A percentile compares a stretch with the other conserved stretches of the same genome.
Conservation (phyloP, 2,888 invertebrate genomes). For the Hirtodrosophila duncani region DNA sequence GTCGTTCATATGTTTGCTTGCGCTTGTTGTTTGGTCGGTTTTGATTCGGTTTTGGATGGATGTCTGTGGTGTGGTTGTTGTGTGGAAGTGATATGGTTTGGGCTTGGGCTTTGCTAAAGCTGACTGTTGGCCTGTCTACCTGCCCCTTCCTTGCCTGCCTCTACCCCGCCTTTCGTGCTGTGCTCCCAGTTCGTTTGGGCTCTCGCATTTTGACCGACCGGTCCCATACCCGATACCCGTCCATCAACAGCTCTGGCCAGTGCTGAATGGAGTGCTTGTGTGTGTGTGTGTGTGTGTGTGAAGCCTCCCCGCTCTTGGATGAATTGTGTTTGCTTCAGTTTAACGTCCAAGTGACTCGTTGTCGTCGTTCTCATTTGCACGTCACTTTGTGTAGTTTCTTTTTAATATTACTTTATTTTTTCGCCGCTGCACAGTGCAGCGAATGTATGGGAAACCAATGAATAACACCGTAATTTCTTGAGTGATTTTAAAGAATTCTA, state of each 20-base stretch:
- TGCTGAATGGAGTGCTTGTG: conserved; percentile 33
- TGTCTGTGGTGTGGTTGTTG: too few species aligned
- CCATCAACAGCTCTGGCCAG: conserved; percentile 59
- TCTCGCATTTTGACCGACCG: conserved; percentile 34
- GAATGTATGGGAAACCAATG: background rate
- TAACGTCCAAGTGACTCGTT: conserved; percentile 18
- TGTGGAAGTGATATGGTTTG: conserved; percentile 70
- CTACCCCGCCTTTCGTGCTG: background rate
- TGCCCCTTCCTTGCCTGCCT: conserved; percentile 11
- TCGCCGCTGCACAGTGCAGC: too few species aligned
- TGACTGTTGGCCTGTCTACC: conserved; percentile 17
- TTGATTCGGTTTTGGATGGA: conserved; percentile 74
- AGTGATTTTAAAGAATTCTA: too few species aligned
- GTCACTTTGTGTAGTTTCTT: conserved; percentile 40
- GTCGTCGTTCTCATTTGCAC: conserved; percentile 64
- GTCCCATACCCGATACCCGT: conserved; percentile 40
- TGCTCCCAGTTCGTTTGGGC: background rate
- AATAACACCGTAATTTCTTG: too few species aligned
- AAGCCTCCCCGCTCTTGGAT: conserved; percentile 36
- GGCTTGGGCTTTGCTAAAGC: conserved; percentile 42
- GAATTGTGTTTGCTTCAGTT: conserved; percentile 55
- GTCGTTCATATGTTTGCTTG: conserved; percentile 45
- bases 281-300: conserved; percentile 20
- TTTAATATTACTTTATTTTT: conserved; percentile 61
- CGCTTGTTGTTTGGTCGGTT: conserved; percentile 73